A percentile compares a stretch with the other conserved stretches of the same genome.
phyloP scores from a whole-genome alignment of 2,888 invertebrate species.

The Noctuana brunneofusca region DNA sequence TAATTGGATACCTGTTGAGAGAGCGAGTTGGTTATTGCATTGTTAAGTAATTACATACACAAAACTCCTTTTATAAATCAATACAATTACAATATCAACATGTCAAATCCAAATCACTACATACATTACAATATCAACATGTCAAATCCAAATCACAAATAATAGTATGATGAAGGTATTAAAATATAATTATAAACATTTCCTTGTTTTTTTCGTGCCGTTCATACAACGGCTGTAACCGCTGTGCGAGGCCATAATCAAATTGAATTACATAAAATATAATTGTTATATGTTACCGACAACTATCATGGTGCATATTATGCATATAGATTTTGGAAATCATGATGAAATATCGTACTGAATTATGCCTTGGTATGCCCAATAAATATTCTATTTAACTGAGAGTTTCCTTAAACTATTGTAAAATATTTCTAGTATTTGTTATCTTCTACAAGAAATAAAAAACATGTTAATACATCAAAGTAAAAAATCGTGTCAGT shows the following conservation, averaged over 20 bases:
- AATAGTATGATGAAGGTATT: too few species aligned
- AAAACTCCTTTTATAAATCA: background rate
- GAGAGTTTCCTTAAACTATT: background rate
- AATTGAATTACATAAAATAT: background rate
- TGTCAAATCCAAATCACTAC: background rate
- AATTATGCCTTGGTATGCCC: background rate
- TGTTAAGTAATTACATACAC: background rate
- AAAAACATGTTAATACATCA: conserved; percentile 13
- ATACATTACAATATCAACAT: background rate
- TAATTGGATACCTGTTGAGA: conserved; percentile 2
- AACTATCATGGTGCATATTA: too few species aligned
- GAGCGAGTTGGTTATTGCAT: conserved; percentile 15
- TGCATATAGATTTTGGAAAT: too few species aligned
- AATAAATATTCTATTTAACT: background rate
- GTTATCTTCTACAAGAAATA: conserved; percentile 2
- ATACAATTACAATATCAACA: background rate
- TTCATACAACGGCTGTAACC: too few species aligned
- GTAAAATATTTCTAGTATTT: conserved; percentile 5
- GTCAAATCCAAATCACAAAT: background rate
- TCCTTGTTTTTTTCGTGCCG: background rate
- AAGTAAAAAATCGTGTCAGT: conserved; percentile 13
- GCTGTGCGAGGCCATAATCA: background rate
- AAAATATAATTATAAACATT: background rate
- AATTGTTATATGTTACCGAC: too few species aligned
- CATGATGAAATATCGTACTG: too few species aligned